Evolutionary conservation across 2,113 vertebrate species (phyloP).

Genomic region (Corythoichthys intestinalis): DNA sequence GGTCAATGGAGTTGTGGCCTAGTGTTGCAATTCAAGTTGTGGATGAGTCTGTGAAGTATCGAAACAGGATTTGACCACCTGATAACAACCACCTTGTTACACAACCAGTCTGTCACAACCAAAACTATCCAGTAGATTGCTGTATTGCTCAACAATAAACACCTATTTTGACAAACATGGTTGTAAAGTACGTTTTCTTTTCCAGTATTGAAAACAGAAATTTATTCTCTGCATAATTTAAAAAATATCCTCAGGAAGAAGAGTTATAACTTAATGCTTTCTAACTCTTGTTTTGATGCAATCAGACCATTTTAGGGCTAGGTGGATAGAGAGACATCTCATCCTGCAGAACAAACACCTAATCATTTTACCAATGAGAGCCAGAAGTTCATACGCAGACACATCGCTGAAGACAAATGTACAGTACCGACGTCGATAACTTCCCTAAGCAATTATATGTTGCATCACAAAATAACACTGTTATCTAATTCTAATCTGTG

Average conservation of each 20-base stretch:
- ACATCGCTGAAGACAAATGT: background rate
- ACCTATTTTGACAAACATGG: background rate
- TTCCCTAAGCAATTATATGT: background rate
- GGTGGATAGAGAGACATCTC: no score
- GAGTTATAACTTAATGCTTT: no score
- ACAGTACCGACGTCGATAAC: no score
- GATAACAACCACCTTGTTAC: background rate
- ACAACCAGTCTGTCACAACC: background rate
- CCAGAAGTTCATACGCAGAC: background rate
- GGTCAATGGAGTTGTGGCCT: slow-evolving; percentile 13
- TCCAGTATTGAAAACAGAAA: background rate
- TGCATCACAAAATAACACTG: background rate
- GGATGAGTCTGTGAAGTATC: background rate
- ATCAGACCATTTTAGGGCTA: no score
- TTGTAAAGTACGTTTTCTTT: background rate
- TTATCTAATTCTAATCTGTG: background rate
- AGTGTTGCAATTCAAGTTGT: slow-evolving; percentile 27
- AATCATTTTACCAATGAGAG: background rate
- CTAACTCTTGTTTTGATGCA: no score
- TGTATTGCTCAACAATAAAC: background rate
- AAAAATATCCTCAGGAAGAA: no score
- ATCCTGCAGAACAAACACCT: no score
- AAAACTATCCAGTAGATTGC: background rate
- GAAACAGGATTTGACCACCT: background rate
- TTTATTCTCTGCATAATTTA: background rate